Base-by-base conservation (phyloP, 2,888 invertebrate genomes). In the Syritta pipiens region DNA sequence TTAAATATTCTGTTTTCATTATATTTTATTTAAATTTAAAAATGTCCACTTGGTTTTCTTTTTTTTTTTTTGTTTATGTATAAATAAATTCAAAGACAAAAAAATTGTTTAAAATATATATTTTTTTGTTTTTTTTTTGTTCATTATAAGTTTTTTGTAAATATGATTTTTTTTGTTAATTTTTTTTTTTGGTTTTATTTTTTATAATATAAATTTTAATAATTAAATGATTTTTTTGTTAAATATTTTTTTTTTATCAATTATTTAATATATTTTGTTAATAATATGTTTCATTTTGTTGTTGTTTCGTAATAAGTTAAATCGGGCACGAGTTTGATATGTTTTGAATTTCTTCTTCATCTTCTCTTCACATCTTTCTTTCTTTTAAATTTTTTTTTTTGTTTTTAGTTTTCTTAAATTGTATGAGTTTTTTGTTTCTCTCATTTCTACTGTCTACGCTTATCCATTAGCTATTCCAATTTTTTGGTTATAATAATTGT, bases 301-400 rank as follows among this genome's bases (percentile, higher is more conserved):
- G 22, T 51, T 71, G 55, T 62, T 71, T 81, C 49, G 51, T 81
- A 65, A 76, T 81, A 75, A 62, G 48, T 74, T 68, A 62, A 84
- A 84, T 87, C 88, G 89, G 89, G 89, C 89, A 89, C 89, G 86
- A 88, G 85, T 85, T 88, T 89, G 89, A 89, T 89, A 89, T 89
- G 89, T 88, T 88, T 89, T 87, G 86, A 88, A 86, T 83, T 83
- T 79, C 81, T 82, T 57, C 57, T 83, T 69, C 71, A n/a, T n/a
- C n/a, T n/a, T n/a, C n/a, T n/a, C n/a, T n/a, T n/a, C n/a, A n/a
- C n/a, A n/a, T 67, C 81, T 72, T 60, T 63, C 72, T 68, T 60
- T 74, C 49, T 44, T 69, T 68, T 63, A 69, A 42, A 49, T 51
- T 65, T 55, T 49, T 19, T 72, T 44, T 35, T 26, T 44, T 59